These are phyloP conservation scores for Darevskia mixta DNA, from an alignment of 2,797 vertebrate species.

Conservation along the genomic window DNA sequence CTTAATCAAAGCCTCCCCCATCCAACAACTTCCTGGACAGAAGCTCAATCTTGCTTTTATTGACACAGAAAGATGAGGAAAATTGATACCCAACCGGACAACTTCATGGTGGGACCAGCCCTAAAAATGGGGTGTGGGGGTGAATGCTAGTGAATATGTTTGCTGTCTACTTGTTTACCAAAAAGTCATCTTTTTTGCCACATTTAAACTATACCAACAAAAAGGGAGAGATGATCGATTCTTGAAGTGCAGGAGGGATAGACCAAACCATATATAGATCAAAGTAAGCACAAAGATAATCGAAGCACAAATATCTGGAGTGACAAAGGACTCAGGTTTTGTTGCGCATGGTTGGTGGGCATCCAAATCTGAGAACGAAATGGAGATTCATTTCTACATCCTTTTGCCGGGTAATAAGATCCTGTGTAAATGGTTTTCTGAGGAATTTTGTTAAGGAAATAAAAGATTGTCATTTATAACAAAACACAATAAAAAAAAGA, in stretches of 20 bases:
- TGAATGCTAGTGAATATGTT: not conserved
- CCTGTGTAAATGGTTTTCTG: not conserved
- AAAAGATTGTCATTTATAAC: not conserved
- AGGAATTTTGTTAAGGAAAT: not conserved
- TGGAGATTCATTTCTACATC: constrained; percentile 35
- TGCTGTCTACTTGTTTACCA: not conserved
- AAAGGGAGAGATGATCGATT: not conserved
- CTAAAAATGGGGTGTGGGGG: not conserved
- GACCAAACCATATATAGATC: constrained; percentile 49
- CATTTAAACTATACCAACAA: not conserved
- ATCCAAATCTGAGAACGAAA: constrained; percentile 3
- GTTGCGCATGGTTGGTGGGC: constrained; percentile 38
- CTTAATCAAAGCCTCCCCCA: not conserved
- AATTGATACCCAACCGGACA: not conserved
- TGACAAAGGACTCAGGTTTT: not conserved
- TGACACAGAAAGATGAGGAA: not conserved
- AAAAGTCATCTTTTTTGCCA: not conserved
- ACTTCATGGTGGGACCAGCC: not conserved
- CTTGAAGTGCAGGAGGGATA: constrained; percentile 10
- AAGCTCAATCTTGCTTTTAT: not conserved
- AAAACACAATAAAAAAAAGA: constrained; percentile 7
- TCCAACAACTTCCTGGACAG: not conserved
- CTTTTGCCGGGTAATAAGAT: constrained; percentile 5
- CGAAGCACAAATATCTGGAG: constrained; percentile 65
- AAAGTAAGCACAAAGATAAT: constrained; percentile 66